phyloP scores from a whole-genome alignment of 2,888 invertebrate genomes.

The Agrypnus murinus region DNA sequence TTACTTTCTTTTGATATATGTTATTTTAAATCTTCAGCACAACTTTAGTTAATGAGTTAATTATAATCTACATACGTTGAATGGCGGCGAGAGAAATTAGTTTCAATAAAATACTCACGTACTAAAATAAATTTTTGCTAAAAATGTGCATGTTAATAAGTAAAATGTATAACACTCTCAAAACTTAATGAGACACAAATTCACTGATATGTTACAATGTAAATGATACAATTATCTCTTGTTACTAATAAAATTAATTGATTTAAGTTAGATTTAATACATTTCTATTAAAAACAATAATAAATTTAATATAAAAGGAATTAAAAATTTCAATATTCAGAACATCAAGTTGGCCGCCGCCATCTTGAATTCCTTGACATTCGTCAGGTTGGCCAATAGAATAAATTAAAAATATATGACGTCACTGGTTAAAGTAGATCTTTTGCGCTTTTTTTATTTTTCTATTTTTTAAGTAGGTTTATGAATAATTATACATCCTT shows the following conservation, averaged over 20 bases:
- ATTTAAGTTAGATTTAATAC: not conserved
- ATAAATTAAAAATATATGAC: too few relatives aligned
- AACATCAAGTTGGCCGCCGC: conserved; percentile 69
- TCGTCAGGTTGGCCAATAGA: not conserved
- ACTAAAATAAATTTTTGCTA: conserved; percentile 19
- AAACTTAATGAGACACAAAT: not conserved
- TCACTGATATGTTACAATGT: not conserved
- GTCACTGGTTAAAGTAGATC: too few relatives aligned
- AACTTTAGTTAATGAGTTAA: too few relatives aligned
- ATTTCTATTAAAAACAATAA: conserved; percentile 25
- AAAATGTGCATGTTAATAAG: conserved; percentile 3
- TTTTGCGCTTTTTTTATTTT: too few relatives aligned
- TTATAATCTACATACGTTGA: not conserved
- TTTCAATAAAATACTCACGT: conserved; percentile 22
- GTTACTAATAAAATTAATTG: conserved; percentile 1
- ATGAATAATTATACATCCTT: too few relatives aligned
- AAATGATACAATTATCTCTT: not conserved
- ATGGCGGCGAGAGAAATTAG: conserved; percentile 1
- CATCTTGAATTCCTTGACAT: conserved; percentile 66
- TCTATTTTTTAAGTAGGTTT: too few relatives aligned
- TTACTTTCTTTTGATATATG: not conserved
- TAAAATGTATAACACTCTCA: too few relatives aligned
- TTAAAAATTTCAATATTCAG: conserved; percentile 60
- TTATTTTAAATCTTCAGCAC: too few relatives aligned
- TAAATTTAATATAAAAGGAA: conserved; percentile 52